Percentiles rank a stretch among this genome's conserved stretches.
Conservation (phyloP, 2,113 vertebrate genomes). For the Sula dactylatra region DNA sequence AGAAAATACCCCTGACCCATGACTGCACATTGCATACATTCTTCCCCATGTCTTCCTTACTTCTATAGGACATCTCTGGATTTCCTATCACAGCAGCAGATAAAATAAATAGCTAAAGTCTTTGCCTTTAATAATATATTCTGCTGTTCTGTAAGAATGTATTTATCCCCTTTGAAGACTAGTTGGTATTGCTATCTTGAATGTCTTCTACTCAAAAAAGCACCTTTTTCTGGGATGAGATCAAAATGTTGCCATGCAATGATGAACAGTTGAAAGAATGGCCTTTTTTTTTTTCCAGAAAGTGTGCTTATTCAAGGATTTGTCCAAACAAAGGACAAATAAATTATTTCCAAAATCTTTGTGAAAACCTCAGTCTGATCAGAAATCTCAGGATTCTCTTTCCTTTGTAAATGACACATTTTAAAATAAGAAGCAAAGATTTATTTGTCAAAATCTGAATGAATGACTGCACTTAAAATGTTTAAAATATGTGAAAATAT, state of each 20-base stretch:
- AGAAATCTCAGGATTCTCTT: background rate
- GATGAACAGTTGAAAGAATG: background rate
- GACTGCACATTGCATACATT: background rate
- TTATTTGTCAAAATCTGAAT: constrained; percentile 36
- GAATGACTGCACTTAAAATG: constrained; percentile 33
- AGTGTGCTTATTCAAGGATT: background rate
- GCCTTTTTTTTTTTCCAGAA: background rate
- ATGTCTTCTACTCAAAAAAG: background rate
- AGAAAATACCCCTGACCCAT: background rate
- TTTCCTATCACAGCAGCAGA: background rate
- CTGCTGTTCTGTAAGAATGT: background rate
- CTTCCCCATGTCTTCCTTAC: background rate
- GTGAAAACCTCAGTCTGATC: background rate
- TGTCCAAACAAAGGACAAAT: constrained; percentile 18
- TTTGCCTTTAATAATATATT: background rate
- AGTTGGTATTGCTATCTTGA: background rate
- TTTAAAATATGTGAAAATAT: constrained; percentile 35
- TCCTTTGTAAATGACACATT: background rate
- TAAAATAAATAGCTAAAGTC: background rate
- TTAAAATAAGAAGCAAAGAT: constrained; percentile 34
- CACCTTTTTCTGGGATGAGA: background rate
- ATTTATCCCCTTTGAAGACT: background rate
- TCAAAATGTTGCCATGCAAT: background rate
- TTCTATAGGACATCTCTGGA: background rate
- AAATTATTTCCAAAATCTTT: constrained; percentile 6